A percentile compares a stretch with the other conserved stretches of the same genome.
These are phyloP conservation scores for Saccopteryx leptura DNA, from an alignment of 2,113 vertebrate genomes.

Conservation along the genomic window DNA sequence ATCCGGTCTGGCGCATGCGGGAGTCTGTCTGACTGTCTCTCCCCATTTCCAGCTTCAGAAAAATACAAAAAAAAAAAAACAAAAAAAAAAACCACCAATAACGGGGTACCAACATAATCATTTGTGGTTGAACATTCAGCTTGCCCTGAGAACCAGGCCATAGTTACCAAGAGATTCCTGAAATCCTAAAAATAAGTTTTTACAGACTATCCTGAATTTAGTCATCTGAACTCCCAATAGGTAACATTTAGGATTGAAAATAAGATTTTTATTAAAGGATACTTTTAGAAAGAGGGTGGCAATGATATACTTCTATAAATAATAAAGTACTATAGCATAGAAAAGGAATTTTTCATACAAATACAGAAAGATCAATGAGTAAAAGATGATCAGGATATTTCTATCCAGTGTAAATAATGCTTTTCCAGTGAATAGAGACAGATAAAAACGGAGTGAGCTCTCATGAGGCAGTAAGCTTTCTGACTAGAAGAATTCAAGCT, in stretches of 20 bases:
- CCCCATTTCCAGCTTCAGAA: no score
- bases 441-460: background rate
- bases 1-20: no score
- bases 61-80: no score
- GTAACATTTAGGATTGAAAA: slow-evolving; percentile 17
- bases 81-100: no score
- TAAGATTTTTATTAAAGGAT: slow-evolving; percentile 6
- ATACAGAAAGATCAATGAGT: background rate
- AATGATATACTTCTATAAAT: background rate
- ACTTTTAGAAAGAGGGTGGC: background rate
- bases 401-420: background rate
- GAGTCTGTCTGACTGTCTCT: no score
- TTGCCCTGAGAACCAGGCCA: background rate
- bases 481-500: background rate
- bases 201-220: slow-evolving; percentile 1
- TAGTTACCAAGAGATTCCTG: background rate
- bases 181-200: background rate
- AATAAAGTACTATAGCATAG: background rate
- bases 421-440: background rate
- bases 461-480: background rate
- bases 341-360: background rate
- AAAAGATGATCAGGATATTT: background rate
- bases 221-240: background rate
- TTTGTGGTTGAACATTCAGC: background rate
- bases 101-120: background rate